Conservation (phyloP, 2,797 vertebrate genomes). For the Diglossa cyanea region DNA sequence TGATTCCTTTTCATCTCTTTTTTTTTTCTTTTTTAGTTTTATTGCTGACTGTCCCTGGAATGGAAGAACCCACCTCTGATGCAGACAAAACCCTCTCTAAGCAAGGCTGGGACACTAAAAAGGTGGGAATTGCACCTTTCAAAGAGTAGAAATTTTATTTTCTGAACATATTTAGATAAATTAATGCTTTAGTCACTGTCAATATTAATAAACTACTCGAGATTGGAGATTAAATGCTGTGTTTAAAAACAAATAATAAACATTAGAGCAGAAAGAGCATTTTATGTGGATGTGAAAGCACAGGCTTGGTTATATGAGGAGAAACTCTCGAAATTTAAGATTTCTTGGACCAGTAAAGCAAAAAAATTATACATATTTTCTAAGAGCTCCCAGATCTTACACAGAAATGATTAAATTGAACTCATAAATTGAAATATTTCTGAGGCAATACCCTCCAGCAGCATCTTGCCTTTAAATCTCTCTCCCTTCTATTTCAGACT, state of each 20-base stretch:
- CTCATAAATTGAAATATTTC: neutral
- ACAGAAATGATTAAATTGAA: neutral
- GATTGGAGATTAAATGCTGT: neutral
- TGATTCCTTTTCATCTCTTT: neutral
- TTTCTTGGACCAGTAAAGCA: neutral
- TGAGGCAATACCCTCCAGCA: neutral
- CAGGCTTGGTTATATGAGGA: neutral
- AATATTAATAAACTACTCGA: neutral
- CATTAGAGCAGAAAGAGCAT: neutral
- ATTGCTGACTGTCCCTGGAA: slow-evolving; percentile 91
- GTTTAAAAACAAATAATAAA: neutral
- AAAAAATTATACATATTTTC: neutral
- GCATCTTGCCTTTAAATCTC: neutral
- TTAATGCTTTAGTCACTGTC: neutral
- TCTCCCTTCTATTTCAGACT: slow-evolving; percentile 76
- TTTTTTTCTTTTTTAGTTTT: slow-evolving; percentile 74
- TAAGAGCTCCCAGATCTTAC: neutral
- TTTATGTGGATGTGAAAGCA: neutral
- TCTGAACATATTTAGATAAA: neutral
- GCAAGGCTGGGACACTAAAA: slow-evolving; percentile 89
- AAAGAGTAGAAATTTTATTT: rapidly evolving
- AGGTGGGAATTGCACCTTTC: slow-evolving; percentile 75
- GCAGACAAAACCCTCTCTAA: slow-evolving; percentile 86
- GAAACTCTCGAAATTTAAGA: neutral
- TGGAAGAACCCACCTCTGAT: slow-evolving; percentile 85